A percentile compares a stretch with the other conserved stretches of the same genome.
These are phyloP conservation scores for Carettochelys insculpta DNA, from an alignment of 2,113 vertebrate genomes.

Conservation along the genomic window DNA sequence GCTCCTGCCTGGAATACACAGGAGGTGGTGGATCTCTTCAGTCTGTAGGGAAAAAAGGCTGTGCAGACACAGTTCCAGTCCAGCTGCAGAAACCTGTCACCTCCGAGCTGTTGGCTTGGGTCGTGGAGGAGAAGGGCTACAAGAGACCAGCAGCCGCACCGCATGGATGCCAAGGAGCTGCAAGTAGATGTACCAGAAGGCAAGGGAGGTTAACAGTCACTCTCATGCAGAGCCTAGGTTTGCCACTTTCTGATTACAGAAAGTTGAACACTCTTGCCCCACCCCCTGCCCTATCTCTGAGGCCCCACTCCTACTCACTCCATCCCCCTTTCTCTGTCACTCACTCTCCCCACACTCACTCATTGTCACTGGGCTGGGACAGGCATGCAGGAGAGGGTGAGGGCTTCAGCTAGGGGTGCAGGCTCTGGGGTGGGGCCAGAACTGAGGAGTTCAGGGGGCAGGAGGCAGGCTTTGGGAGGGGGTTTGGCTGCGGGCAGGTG, in stretches of 20 bases:
- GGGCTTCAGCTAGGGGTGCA: no score
- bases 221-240: no score
- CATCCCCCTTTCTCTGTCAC: no score
- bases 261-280: not conserved
- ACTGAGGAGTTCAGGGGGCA: no score
- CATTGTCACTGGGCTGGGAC: no score
- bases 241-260: no score
- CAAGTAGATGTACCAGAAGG: not conserved
- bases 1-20: not conserved
- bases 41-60: not conserved
- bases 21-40: not conserved
- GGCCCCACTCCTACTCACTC: not conserved
- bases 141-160: not conserved
- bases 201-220: not conserved
- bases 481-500: no score
- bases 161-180: not conserved
- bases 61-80: not conserved
- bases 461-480: no score
- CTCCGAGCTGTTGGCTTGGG: not conserved
- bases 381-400: no score
- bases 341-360: not conserved
- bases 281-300: accelerated
- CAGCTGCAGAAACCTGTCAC: not conserved
- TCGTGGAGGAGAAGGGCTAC: not conserved
- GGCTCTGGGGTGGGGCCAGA: no score